Evolutionary conservation across 2,888 invertebrate species (phyloP).

Genomic region (Didymodactylos carnosus): DNA sequence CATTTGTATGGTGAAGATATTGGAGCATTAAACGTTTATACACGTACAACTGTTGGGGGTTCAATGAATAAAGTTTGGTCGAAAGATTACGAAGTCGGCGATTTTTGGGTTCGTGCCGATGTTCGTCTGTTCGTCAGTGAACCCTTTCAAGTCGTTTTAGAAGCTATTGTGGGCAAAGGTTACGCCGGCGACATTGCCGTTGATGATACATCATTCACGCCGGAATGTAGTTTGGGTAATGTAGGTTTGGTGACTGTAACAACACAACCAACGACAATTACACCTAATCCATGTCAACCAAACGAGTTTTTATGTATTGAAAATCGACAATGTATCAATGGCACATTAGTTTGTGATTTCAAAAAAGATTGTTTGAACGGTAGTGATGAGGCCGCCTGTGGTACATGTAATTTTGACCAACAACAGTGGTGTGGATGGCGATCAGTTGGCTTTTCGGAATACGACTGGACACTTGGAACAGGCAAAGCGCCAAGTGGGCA

Average conservation of each 20-base stretch:
- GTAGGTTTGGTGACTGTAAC: not conserved
- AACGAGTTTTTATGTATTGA: not conserved
- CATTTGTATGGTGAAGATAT: constrained; percentile 26
- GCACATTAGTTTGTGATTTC: constrained; percentile 17
- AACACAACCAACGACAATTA: not conserved
- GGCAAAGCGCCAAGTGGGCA: not conserved
- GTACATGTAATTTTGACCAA: constrained; percentile 23
- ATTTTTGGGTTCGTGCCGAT: constrained; percentile 24
- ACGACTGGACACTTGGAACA: not conserved
- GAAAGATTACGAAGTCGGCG: constrained; percentile 21
- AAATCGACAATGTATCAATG: constrained; percentile 2
- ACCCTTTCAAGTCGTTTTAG: constrained; percentile 16
- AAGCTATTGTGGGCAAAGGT: constrained; percentile 15
- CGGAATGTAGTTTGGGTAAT: constrained; percentile 19
- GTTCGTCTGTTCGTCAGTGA: constrained; percentile 13
- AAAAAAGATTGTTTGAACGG: constrained; percentile 17
- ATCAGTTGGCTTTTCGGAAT: not conserved
- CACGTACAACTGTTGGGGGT: constrained; percentile 19
- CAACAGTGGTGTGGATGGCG: constrained; percentile 7
- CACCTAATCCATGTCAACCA: not conserved
- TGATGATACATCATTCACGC: constrained; percentile 26
- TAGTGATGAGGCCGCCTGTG: constrained; percentile 17
- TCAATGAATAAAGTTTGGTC: constrained; percentile 19
- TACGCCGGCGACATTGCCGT: constrained; percentile 18
- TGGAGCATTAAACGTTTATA: constrained; percentile 24